Percentiles rank a stretch among this genome's conserved stretches.
phyloP scores from a whole-genome alignment of 2,888 invertebrate genomes.

The Lasius fuliginosus region DNA sequence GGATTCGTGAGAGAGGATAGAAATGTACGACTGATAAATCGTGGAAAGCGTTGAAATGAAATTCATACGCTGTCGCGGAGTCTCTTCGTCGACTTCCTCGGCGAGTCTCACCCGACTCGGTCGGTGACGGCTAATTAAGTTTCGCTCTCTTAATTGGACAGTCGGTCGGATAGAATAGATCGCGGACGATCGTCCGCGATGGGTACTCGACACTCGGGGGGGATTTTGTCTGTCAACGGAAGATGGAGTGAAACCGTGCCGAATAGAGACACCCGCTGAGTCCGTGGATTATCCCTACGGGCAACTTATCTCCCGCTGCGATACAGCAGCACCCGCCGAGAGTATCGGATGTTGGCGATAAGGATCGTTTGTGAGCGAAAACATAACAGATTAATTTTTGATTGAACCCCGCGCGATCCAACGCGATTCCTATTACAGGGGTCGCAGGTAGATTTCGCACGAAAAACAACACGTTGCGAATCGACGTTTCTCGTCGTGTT shows the following conservation, averaged over 20 bases:
- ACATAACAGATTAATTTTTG: constrained; percentile 54
- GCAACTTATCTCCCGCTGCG: constrained; percentile 72
- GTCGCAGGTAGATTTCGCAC: neutral
- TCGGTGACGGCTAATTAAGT: constrained; percentile 81
- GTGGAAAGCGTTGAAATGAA: constrained; percentile 21
- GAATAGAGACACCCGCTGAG: constrained; percentile 85
- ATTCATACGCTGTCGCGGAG: constrained; percentile 10
- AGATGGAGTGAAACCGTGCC: constrained; percentile 86
- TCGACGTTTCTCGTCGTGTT: neutral
- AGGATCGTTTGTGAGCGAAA: constrained; percentile 55
- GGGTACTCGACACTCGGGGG: constrained; percentile 61
- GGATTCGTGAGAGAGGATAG: neutral
- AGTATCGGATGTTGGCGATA: constrained; percentile 44
- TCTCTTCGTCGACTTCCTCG: constrained; percentile 14
- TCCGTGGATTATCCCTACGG: constrained; percentile 82
- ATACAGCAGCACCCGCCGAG: constrained; percentile 59
- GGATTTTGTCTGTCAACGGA: constrained; percentile 86
- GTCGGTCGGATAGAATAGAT: constrained; percentile 78
- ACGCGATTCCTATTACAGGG: neutral
- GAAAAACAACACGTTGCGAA: neutral
- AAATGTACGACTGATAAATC: neutral
- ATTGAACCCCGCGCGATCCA: constrained; percentile 13
- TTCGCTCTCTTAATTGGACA: constrained; percentile 83
- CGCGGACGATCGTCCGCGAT: constrained; percentile 70
- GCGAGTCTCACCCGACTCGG: constrained; percentile 54